Evolutionary conservation across 2,888 invertebrate species (phyloP), one percentile per base, ranked within the genome.

Genomic region (Chrysomela aeneicollis): DNA sequence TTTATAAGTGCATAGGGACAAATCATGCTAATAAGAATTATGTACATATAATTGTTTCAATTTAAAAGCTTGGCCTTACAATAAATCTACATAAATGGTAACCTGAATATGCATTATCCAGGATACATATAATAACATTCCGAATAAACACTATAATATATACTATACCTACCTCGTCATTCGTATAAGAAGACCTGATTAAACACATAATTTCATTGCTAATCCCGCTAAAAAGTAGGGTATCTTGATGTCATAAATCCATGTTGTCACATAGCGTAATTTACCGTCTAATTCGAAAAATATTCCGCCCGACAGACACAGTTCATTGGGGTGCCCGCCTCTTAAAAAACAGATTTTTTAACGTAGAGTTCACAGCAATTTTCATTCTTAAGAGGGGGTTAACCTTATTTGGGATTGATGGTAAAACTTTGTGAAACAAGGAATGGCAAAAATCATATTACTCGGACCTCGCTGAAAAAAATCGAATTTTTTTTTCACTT

Each of bases 261-360:
- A 19, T 30, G 57, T 32, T 61, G 60, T 69, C 63, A 63, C 61
- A 63, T 54, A 17, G 22, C 54, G 59, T 63, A 67, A 70, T 67
- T 69, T 69, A 68, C 59, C 66, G 69, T 68, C 67, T 61, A 73
- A 72, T 71, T 72, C 70, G 64, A 64, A 70, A 74, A 72, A 73
- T 73, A 71, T 63, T 68, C 64, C 67, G 67, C 65, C 67, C 61
- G 62, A 61, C 61, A 63, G 68, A 57, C 67, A 67, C 73, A 71
- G 70, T 63, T 74, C 72, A 73, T 73, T 68, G 64, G 30, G 63
- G 64, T 53, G 60, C 53, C 52, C 61, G 59, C 67, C 61, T 66
- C 61, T 64, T 63, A 59, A 64, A 63, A 62, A 68, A 66, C 61
- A 60, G 63, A 62, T 61, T 59, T 58, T 58, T 51, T 37, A 57